Conservation (phyloP, 2,888 invertebrate species). For the Erebia aethiops region DNA sequence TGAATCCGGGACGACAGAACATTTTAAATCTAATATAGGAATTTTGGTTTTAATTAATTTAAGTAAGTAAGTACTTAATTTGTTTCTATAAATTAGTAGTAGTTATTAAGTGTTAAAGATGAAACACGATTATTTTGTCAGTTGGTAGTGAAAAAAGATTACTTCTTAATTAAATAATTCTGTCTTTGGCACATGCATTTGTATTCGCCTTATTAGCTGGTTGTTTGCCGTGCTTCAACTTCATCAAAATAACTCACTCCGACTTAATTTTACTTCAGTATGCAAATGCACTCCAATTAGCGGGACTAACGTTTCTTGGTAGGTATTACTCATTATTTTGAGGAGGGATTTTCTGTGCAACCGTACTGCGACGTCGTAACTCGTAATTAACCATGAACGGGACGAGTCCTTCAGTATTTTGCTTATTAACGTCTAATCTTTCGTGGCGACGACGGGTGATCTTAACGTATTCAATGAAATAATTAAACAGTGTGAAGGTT, state of each 20-base stretch:
- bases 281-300: slow-evolving; percentile 81
- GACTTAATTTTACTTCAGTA: slow-evolving; percentile 73
- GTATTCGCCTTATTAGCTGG: slow-evolving; percentile 46
- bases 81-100: not conserved
- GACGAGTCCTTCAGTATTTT: slow-evolving; percentile 69
- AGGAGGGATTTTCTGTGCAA: slow-evolving; percentile 65
- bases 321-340: slow-evolving; percentile 77
- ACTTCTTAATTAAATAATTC: not conserved
- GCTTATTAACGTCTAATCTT: slow-evolving; percentile 81
- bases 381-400: slow-evolving; percentile 75
- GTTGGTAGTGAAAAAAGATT: not conserved
- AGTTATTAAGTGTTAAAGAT: not conserved
- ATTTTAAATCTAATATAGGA: too few relatives aligned
- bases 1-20: too few relatives aligned
- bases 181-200: slow-evolving; percentile 5
- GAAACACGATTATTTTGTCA: not conserved
- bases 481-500: slow-evolving; percentile 80
- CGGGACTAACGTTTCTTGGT: slow-evolving; percentile 71
- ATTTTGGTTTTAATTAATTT: too few relatives aligned
- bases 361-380: slow-evolving; percentile 66
- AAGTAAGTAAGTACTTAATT: too few relatives aligned
- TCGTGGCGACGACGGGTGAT: slow-evolving; percentile 67
- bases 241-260: slow-evolving; percentile 73
- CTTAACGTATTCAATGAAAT: slow-evolving; percentile 80
- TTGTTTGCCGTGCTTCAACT: slow-evolving; percentile 61